Conservation (phyloP, 1,140 invertebrate genomes). For the Pissodes strobi region DNA sequence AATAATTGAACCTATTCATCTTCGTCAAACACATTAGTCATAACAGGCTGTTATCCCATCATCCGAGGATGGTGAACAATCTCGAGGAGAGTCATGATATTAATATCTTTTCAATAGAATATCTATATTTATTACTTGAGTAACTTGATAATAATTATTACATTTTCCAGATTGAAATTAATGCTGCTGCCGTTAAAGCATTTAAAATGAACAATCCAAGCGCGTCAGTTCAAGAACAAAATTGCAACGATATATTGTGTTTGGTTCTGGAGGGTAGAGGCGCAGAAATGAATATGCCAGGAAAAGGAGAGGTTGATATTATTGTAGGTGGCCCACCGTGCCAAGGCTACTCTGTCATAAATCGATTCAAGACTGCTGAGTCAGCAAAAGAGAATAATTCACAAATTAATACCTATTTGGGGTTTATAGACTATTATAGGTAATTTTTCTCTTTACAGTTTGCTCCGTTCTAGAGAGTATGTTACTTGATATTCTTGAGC, state of each 20-base stretch:
- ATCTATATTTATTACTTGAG: too few relatives aligned
- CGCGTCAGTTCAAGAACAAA: constrained; percentile 75
- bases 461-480: too few relatives aligned
- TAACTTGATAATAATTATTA: neutral
- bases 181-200: constrained; percentile 76
- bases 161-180: constrained; percentile 67
- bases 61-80: too few relatives aligned
- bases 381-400: constrained; percentile 89
- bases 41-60: too few relatives aligned
- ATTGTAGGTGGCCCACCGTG: constrained; percentile 89
- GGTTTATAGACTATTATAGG: constrained; percentile 86
- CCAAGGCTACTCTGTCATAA: constrained; percentile 90
- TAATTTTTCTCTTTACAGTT: too few relatives aligned
- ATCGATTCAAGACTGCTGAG: constrained; percentile 81
- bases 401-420: constrained; percentile 78
- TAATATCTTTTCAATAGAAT: too few relatives aligned
- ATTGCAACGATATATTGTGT: constrained; percentile 76
- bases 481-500: too few relatives aligned
- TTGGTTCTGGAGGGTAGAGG: constrained; percentile 63
- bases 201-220: constrained; percentile 78
- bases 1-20: too few relatives aligned
- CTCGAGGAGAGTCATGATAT: too few relatives aligned
- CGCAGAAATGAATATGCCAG: constrained; percentile 67
- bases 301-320: constrained; percentile 81
- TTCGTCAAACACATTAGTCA: too few relatives aligned